Evolutionary conservation across 1,140 invertebrate species (phyloP).

Genomic region (Bradysia coprophila): DNA sequence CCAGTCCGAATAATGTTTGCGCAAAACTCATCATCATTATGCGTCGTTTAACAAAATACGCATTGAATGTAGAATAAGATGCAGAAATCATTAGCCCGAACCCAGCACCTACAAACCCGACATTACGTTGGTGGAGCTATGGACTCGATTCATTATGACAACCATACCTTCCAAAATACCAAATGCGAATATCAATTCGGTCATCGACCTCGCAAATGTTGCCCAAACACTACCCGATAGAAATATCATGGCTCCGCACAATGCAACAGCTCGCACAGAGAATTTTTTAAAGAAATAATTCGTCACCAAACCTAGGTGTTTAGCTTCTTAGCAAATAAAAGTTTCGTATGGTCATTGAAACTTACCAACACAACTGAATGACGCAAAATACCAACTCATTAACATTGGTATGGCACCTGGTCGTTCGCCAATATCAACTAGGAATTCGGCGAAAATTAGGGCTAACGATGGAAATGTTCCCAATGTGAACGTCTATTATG

Average conservation of each 20-base stretch:
- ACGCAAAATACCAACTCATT: too few relatives aligned
- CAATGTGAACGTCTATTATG: conserved; percentile 5
- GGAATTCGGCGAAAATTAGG: too few relatives aligned
- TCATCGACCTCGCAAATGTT: conserved; percentile 29
- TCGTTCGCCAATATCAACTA: too few relatives aligned
- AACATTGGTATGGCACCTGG: too few relatives aligned
- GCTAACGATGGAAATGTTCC: too few relatives aligned
- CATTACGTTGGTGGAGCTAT: not conserved
- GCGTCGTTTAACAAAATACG: conserved; percentile 34
- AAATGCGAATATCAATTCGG: conserved; percentile 30
- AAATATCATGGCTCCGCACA: conserved; percentile 32
- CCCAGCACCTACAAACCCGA: conserved; percentile 18
- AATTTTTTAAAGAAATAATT: conserved; percentile 30
- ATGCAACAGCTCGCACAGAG: conserved; percentile 30
- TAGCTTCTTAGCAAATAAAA: too few relatives aligned
- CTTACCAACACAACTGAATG: too few relatives aligned
- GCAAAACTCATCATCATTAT: conserved; percentile 36
- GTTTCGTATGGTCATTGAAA: too few relatives aligned
- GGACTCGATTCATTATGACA: not conserved
- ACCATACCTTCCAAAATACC: conserved; percentile 33
- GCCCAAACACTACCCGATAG: conserved; percentile 29
- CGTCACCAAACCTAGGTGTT: conserved; percentile 31
- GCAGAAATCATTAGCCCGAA: conserved; percentile 37
- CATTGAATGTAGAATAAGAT: conserved; percentile 33
- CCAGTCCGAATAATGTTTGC: conserved; percentile 33